Conservation (phyloP, 1,140 invertebrate species). For the Cydia strobilella region DNA sequence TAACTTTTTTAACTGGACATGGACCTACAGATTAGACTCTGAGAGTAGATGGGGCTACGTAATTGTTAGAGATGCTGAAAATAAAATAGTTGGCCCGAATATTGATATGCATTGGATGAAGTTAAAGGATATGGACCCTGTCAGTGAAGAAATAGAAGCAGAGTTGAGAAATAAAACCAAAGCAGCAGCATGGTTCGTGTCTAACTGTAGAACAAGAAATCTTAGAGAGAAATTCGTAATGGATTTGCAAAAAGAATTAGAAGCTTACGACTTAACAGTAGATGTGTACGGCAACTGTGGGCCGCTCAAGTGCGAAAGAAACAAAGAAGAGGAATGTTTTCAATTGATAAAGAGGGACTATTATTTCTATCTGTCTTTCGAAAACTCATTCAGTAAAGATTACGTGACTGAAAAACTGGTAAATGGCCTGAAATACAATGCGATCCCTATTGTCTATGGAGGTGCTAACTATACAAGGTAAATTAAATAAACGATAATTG, state of each 20-base stretch:
- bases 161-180: conserved; percentile 67
- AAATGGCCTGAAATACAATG: conserved; percentile 68
- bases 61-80: conserved; percentile 51
- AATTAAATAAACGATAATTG: conserved; percentile 11
- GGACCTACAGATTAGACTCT: conserved; percentile 83
- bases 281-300: conserved; percentile 87
- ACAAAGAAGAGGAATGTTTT: conserved; percentile 62
- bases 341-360: conserved; percentile 76
- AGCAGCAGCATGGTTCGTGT: conserved; percentile 83
- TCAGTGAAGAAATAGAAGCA: conserved; percentile 48
- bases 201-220: conserved; percentile 82
- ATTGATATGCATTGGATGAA: conserved; percentile 55
- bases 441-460: conserved; percentile 81
- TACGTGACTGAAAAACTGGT: conserved; percentile 85
- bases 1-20: conserved; percentile 82
- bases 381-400: conserved; percentile 83
- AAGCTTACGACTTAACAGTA: conserved; percentile 61
- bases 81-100: conserved; percentile 59
- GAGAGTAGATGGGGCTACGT: conserved; percentile 81
- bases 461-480: conserved; percentile 68
- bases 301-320: conserved; percentile 48
- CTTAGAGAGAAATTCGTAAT: conserved; percentile 80
- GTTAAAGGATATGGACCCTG: conserved; percentile 56
- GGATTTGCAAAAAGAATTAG: conserved; percentile 80
- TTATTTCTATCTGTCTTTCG: conserved; percentile 86